Evolutionary conservation across 2,113 vertebrate species (phyloP).

Genomic region (Oreamnos americanus): DNA sequence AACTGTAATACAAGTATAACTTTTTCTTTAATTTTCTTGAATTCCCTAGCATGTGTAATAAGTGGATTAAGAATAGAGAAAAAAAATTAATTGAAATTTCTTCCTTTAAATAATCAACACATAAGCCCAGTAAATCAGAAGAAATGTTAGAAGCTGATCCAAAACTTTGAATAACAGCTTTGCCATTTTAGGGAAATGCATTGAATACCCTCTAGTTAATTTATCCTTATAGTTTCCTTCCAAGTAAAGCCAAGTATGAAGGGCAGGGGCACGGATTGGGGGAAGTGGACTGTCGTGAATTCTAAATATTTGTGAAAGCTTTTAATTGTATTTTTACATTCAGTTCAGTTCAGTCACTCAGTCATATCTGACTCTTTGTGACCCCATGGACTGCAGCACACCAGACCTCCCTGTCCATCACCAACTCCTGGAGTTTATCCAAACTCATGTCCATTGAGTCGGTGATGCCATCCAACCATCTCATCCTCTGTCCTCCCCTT

Average conservation of each 20-base stretch:
- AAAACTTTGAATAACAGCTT: conserved; percentile 45
- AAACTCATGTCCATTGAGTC: not conserved
- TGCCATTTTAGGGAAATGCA: conserved; percentile 61
- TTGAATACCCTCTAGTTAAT: conserved; percentile 39
- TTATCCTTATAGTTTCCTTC: conserved; percentile 34
- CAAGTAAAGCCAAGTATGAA: conserved; percentile 33
- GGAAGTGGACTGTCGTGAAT: conserved; percentile 5
- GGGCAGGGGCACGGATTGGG: not conserved
- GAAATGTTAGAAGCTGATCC: conserved; percentile 50
- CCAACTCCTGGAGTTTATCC: not conserved
- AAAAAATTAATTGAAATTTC: conserved; percentile 53
- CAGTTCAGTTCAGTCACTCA: not conserved
- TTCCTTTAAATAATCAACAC: conserved; percentile 73
- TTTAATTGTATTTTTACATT: not conserved
- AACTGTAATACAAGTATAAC: not conserved
- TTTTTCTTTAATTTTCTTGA: conserved; percentile 28
- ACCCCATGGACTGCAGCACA: not conserved
- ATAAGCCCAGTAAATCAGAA: conserved; percentile 65
- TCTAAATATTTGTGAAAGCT: conserved; percentile 57
- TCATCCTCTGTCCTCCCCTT: not conserved
- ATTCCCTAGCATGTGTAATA: conserved; percentile 60
- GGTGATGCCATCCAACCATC: not conserved
- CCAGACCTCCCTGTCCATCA: not conserved
- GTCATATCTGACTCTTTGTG: not conserved
- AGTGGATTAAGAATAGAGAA: conserved; percentile 72